Evolutionary conservation across 2,797 vertebrate species (phyloP).

Genomic region (Parauchenoglanis punctatus): DNA sequence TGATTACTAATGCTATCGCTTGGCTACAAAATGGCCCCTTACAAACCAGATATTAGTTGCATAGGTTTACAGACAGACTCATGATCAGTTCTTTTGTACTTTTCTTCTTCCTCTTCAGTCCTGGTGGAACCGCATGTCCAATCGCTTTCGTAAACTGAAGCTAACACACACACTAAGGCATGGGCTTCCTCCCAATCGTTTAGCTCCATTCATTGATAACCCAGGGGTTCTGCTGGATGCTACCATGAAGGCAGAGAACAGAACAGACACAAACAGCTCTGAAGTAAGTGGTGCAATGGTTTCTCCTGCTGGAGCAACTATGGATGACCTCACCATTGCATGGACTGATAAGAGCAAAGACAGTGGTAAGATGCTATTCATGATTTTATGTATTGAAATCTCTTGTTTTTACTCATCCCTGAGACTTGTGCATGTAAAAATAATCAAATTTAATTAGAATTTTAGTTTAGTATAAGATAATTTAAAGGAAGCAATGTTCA

Average conservation of each 20-base stretch:
- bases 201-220: conserved; percentile 86
- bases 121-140: conserved; percentile 99
- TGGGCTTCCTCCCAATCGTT: conserved; percentile 85
- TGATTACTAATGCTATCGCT: neutral
- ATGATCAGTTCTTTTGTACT: neutral
- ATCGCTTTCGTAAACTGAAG: conserved; percentile 94
- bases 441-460: neutral
- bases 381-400: neutral
- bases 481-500: neutral
- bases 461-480: neutral
- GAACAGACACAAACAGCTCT: conserved; percentile 61
- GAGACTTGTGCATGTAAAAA: neutral
- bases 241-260: conserved; percentile 82
- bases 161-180: conserved; percentile 92
- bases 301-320: conserved; percentile 62
- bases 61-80: neutral
- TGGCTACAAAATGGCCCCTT: no score
- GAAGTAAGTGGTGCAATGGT: conserved; percentile 52
- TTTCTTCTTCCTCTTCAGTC: conserved; percentile 74
- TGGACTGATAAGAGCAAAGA: conserved; percentile 79
- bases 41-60: neutral
- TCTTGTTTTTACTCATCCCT: neutral
- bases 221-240: conserved; percentile 79
- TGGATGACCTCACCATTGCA: conserved; percentile 66
- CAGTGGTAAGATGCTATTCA: conserved; percentile 72